These are phyloP conservation scores for Apostichopus californicus DNA, from an alignment of 35 echinoderm and acorn worm genomes.

Conservation along the genomic window DNA sequence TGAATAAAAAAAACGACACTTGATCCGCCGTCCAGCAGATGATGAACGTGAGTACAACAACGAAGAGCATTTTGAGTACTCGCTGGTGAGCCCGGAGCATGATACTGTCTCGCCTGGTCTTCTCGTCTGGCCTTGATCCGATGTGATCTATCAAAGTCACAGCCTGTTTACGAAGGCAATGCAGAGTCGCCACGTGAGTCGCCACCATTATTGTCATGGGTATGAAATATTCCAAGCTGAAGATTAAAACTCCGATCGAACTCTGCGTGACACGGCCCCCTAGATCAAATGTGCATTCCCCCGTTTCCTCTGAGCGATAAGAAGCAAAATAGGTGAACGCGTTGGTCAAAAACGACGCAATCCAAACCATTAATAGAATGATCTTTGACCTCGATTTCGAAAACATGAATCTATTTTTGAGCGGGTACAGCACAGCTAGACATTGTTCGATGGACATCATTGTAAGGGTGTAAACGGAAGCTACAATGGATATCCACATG, in stretches of 20 bases:
- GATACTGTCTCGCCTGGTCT: slow-evolving; percentile 36
- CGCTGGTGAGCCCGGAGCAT: slow-evolving; percentile 47
- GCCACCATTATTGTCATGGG: slow-evolving; percentile 68
- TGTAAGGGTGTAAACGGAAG: slow-evolving; percentile 74
- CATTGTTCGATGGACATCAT: slow-evolving; percentile 70
- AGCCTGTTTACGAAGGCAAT: slow-evolving; percentile 22
- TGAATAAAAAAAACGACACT: slow-evolving; percentile 51
- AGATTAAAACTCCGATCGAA: slow-evolving; percentile 53
- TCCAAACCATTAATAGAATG: slow-evolving; percentile 49
- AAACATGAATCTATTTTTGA: slow-evolving; percentile 54
- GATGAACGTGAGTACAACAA: slow-evolving; percentile 70
- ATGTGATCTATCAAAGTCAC: neutral
- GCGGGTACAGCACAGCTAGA: slow-evolving; percentile 67
- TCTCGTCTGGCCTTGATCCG: slow-evolving; percentile 9
- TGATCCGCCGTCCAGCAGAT: slow-evolving; percentile 86
- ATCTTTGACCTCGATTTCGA: slow-evolving; percentile 45
- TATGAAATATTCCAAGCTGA: slow-evolving; percentile 65
- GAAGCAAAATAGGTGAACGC: slow-evolving; percentile 43
- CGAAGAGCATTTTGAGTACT: slow-evolving; percentile 68
- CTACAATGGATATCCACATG: slow-evolving; percentile 80
- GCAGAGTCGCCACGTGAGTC: slow-evolving; percentile 33
- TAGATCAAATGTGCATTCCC: slow-evolving; percentile 22
- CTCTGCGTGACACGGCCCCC: slow-evolving; percentile 26
- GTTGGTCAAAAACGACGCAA: slow-evolving; percentile 57
- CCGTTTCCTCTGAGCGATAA: slow-evolving; percentile 24